Conservation (phyloP, 2,797 vertebrate species). For the Brotula barbata region DNA sequence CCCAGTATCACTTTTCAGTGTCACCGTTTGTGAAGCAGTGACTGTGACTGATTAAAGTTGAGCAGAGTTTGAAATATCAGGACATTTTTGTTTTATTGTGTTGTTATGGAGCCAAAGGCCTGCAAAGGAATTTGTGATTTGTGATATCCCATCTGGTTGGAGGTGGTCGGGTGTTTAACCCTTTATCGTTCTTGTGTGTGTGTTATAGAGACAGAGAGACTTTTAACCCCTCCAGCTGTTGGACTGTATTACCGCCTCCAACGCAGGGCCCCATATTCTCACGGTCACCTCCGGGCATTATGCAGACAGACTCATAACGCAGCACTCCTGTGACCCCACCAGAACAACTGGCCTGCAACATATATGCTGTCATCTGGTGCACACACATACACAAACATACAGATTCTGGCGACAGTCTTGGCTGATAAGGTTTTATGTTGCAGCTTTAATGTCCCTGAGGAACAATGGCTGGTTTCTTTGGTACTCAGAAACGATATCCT, state of each 20-base stretch:
- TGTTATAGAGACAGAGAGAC: background rate
- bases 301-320: constrained; percentile 10
- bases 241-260: constrained; percentile 58
- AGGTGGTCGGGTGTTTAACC: constrained; percentile 38
- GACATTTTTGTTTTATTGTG: constrained; percentile 47
- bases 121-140: constrained; percentile 32
- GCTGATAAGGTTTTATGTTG: constrained; percentile 63
- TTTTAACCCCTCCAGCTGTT: constrained; percentile 64
- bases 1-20: constrained; percentile 3
- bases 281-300: constrained; percentile 42
- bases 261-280: constrained; percentile 54
- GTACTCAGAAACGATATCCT: constrained; percentile 53
- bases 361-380: constrained; percentile 7
- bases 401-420: constrained; percentile 36
- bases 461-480: constrained; percentile 63
- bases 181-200: constrained; percentile 36
- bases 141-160: constrained; percentile 42
- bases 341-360: constrained; percentile 61
- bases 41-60: background rate
- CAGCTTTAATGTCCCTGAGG: constrained; percentile 50
- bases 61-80: constrained; percentile 47
- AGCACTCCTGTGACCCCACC: constrained; percentile 23
- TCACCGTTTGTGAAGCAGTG: background rate
- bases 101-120: constrained; percentile 37
- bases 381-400: constrained; percentile 19